These are phyloP conservation scores for Microplitis deprimator DNA, from an alignment of 2,888 invertebrate genomes.

Conservation along the genomic window DNA sequence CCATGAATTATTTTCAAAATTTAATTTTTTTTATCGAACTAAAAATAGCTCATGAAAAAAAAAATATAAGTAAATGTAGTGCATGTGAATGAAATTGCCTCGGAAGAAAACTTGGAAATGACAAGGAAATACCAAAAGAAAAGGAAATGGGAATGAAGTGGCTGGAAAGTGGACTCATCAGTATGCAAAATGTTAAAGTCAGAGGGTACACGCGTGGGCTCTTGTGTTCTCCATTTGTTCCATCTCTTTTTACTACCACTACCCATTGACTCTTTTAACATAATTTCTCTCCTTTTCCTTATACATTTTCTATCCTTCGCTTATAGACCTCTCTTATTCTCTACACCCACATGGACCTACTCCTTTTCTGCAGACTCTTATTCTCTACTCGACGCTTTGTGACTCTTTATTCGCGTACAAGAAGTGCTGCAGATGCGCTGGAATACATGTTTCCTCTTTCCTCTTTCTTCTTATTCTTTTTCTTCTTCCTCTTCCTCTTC, in stretches of 20 bases:
- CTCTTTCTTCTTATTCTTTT: not conserved
- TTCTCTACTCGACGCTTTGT: conserved; percentile 2
- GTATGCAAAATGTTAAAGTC: conserved; percentile 64
- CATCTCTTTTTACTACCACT: conserved; percentile 27
- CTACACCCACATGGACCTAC: not conserved
- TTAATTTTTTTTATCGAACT: not conserved
- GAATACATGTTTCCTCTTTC: not conserved
- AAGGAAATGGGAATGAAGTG: conserved; percentile 60
- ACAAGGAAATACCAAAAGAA: conserved; percentile 58
- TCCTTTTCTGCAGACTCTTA: not conserved
- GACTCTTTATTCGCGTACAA: conserved; percentile 11
- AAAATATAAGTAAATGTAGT: conserved; percentile 19
- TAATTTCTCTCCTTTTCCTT: not conserved
- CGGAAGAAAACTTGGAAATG: conserved; percentile 56
- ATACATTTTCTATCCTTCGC: not conserved
- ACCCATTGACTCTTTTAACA: conserved; percentile 11
- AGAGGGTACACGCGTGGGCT: conserved; percentile 55
- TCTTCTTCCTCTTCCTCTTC: not conserved
- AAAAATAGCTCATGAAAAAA: not conserved
- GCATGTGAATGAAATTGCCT: conserved; percentile 23
- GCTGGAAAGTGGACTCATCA: conserved; percentile 63
- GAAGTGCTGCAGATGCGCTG: conserved; percentile 12
- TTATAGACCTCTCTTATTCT: not conserved
- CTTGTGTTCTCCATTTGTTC: conserved; percentile 56
- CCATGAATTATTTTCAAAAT: no score